Base-by-base conservation (phyloP, 2,888 invertebrate genomes). In the Lepidochrysops patricia region DNA sequence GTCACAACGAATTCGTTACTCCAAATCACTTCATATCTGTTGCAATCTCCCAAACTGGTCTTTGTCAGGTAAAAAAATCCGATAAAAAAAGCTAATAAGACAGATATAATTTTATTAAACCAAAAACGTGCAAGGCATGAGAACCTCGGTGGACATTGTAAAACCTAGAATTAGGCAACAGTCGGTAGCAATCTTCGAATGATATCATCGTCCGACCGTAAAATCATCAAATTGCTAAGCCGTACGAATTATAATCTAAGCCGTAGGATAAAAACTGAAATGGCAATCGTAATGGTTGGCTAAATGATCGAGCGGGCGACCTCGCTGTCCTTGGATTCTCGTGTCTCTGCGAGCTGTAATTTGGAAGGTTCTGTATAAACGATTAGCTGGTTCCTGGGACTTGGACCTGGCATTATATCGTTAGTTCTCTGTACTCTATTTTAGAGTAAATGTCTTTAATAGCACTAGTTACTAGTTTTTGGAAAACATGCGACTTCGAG, bases 311-410 rank as follows among this genome's bases (percentile, higher is more conserved):
- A 80, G 79, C 77, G 68, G 72, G 73, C 76, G 89, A 88, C 88
- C 89, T 70, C 72, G 70, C 79, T 82, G 89, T 83, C 88, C 88
- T 89, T 87, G 86, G 84, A 81, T 76, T 84, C 84, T 84, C 80
- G 86, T 88, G 88, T 88, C 88, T 88, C 83, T 88, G 70, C 15
- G 66, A 79, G 72, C 79, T 87, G 82, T 84, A 89, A 89, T 89
- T 89, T 89, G 72, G 77, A 72, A 74, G 76, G 80, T 86, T 86
- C 87, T 79, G 77, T 74, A 77, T 81, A 85, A 84, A 75, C 87
- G 85, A 88, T 89, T 89, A 88, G 77, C 72, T 70, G 80, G 68
- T 87, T 87, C 89, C 84, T 76, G 87, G 89, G 84, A 89, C 82
- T 84, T 76, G 69, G 76, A 76, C 81, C 77, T 67, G 67, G 70